Base-by-base conservation (phyloP, 2,888 invertebrate genomes). In the Cephus pygmeus region DNA sequence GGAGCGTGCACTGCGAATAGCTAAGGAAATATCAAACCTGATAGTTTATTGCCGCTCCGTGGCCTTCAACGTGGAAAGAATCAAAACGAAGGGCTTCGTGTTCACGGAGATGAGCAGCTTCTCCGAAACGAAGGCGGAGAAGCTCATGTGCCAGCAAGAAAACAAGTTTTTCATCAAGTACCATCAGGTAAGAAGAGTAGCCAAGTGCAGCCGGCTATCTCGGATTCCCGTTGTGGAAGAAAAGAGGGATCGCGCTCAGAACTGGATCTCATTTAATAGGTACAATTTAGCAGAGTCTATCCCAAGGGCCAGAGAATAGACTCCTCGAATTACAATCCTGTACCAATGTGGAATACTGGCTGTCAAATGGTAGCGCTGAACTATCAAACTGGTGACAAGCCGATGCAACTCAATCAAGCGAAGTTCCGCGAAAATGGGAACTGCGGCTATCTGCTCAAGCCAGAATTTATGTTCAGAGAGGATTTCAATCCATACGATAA, bases 41-140 rank as follows among this genome's bases (percentile, higher is more conserved):
- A 98, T 99, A 76, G 96, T 99, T 34, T 99, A 99, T 91, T 99
- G 98, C 92, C 95, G 98, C 78, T 96, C 97, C 73, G 96, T 97
- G 12, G 94, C 96, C 4, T 98, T 97, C 92, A 95, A 94, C 87
- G 93, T 94, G 79, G 97, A 97, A 1, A 93, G 94, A 87, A 92
- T 96, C n/a, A 93, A 93, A 77, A 93, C 92, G 76, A 94, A 94
- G 83, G 95, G 95, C 9, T 95, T 97, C 92, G 93, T 95, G n/a
- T 97, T 95, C 91, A 95, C 96, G 88, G 99, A 99, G 92, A 99
- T 99, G 99, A 98, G 98, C 75, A 99, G 99, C 34, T 98, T 99
- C 91, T 97, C 98, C 0, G 99, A 99, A 92, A 97, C 96, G 0
- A 99, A 98, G 92, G 98, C 97, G 0, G 98, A 99, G 87, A 97